phyloP scores from a whole-genome alignment of 2,888 invertebrate species.

The Cremastinae sp. region DNA sequence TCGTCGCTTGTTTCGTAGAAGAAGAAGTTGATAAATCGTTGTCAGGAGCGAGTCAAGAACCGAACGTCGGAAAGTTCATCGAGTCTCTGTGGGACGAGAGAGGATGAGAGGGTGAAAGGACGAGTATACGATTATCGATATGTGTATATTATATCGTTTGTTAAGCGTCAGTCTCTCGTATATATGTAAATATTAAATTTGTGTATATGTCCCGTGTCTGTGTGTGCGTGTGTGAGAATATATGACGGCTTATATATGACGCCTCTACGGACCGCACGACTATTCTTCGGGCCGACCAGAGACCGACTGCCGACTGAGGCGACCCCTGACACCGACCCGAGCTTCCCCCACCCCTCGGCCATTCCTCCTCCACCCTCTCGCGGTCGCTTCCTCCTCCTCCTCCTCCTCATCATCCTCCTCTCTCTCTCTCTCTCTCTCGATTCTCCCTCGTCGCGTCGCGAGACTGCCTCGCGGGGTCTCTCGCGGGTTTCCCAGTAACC shows the following conservation, averaged over 20 bases:
- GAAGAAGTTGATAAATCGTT: too few species aligned
- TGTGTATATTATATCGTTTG: too few species aligned
- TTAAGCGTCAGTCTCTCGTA: not conserved
- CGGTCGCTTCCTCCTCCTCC: constrained; percentile 35
- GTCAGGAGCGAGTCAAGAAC: too few species aligned
- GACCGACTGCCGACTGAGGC: constrained; percentile 79
- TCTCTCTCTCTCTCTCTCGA: not conserved
- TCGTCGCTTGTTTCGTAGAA: too few species aligned
- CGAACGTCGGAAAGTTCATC: constrained; percentile 15
- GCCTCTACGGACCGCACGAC: constrained; percentile 71
- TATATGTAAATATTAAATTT: constrained; percentile 16
- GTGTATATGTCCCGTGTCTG: constrained; percentile 13
- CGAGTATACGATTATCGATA: too few species aligned
- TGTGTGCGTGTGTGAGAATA: constrained; percentile 3
- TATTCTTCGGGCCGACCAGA: constrained; percentile 79
- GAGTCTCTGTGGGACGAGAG: constrained; percentile 1
- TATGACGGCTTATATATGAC: constrained; percentile 61
- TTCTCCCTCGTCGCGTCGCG: constrained; percentile 8
- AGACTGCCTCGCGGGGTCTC: constrained; percentile 73
- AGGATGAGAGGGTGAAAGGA: constrained; percentile 16
- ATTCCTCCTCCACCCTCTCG: constrained; percentile 47
- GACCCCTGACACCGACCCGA: constrained; percentile 80
- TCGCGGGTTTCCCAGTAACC: constrained; percentile 76
- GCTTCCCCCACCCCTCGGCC: constrained; percentile 67
- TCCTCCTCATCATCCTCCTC: constrained; percentile 2